Base-by-base conservation (phyloP, 2,113 vertebrate species). In the Peucedramus taeniatus region DNA sequence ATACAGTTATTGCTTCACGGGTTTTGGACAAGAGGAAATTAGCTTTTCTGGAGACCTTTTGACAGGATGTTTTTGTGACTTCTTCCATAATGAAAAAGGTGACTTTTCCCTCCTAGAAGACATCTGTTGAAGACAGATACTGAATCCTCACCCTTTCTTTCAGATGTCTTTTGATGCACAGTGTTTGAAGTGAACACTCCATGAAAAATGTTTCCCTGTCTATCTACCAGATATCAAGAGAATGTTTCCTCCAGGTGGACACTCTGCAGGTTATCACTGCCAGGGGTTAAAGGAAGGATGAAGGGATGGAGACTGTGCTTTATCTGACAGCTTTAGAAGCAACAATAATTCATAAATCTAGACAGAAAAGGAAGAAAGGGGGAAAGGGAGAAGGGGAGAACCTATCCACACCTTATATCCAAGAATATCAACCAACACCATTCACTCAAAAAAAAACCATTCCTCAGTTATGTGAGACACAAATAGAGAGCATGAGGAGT, bases 131-230 rank as follows among this genome's bases (percentile, higher is more conserved):
- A 87, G 84, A 65, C 10, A 61, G n/a, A 80, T 57, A n/a, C 93
- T 59, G 69, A 27, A 61, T 56, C 49, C 83, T 39, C 35, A 83
- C 16, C 14, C 45, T 76, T 33, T 80, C 53, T 89, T 87, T 93
- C 77, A 86, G 39, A 28, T n/a, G 11, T 39, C 26, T 81, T 95
- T 83, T 59, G 26, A 61, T 63, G 15, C 17, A 39, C 16, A 20
- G 35, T 59, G 50, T 66, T 86, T 82, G 24, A 87, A 75, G 19
- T 63, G 18, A 57, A 70, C 24, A 15, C 2, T 40, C 22, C n/a
- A 31, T 11, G 9, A 81, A 53, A 61, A 9, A 0, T 8, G 15
- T 49, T 50, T 56, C 2, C 1, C 5, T 11, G 0, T 54, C 31
- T 80, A 11, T 42, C 49, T 74, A 40, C 17, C 31, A 40, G 37